Base-by-base conservation (phyloP, 2,888 invertebrate genomes). In the Oligia fasciuncula region DNA sequence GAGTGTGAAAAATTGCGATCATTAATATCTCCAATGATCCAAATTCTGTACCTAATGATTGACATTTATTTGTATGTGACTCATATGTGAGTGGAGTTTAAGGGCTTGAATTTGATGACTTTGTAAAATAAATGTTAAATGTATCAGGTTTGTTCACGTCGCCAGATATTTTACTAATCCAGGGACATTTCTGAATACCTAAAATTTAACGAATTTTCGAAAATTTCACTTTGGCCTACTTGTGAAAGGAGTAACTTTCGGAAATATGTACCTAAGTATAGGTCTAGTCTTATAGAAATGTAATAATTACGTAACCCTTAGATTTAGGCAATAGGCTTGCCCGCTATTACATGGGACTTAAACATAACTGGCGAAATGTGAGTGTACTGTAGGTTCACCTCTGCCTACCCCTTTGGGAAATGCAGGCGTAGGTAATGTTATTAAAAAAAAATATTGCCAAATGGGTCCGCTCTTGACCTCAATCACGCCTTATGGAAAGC, bases 1-100 rank as follows among this genome's bases (percentile, higher is more conserved):
- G 80, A 57, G 46, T 71, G 19, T 69, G 60, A 86, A 73, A 69
- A 73, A 84, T 84, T 75, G 46, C 54, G 13, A 51, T 60, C 68
- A 72, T 79, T 69, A 68, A 51, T 60, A 76, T 77, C 62, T 70
- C 66, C 49, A 35, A 49, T 76, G 72, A 54, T 66, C 49, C 23
- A 57, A 65, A 71, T 43, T 60, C 43, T 80, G 46, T 57, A n/a
- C n/a, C n/a, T n/a, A 66, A 40, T 69, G 75, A 60, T 71, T 75
- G 73, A 54, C 14, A 46, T 71, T 74, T 79, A 51, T 79, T 40
- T 19, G 11, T 46, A n/a, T 43, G 40, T 40, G 40, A 40, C 40
- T 40, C 40, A 5, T 40, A 40, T 5, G 60, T 62, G 46, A 17
- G 67, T 35, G 46, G 43, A 2, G 9, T 46, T 23, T 17, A 29